These are phyloP conservation scores for Plagodis pulveraria DNA, from an alignment of 2,888 invertebrate species.

Conservation along the genomic window DNA sequence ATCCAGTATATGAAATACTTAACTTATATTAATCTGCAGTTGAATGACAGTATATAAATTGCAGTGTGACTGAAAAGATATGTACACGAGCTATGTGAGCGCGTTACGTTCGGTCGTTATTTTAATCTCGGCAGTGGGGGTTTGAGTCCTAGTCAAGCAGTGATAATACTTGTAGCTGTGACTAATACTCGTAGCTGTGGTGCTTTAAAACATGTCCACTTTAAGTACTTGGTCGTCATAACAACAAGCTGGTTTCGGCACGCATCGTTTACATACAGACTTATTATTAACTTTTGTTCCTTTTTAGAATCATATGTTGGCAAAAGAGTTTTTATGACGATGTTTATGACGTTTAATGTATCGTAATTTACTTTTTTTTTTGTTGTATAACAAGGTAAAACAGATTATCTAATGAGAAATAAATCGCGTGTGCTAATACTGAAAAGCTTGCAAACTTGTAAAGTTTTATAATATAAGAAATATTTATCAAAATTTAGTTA, in stretches of 20 bases:
- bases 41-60: constrained; percentile 12
- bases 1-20: background rate
- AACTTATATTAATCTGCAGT: too few species aligned
- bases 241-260: constrained; percentile 51
- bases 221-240: constrained; percentile 53
- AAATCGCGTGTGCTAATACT: too few species aligned
- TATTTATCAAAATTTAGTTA: too few species aligned
- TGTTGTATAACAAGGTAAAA: too few species aligned
- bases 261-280: constrained; percentile 38
- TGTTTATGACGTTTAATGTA: too few species aligned
- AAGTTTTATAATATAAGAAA: too few species aligned
- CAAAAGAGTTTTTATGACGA: background rate
- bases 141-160: constrained; percentile 53
- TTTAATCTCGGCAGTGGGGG: constrained; percentile 53
- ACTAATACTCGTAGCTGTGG: constrained; percentile 55
- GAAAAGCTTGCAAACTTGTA: too few species aligned
- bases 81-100: constrained; percentile 64
- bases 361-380: too few species aligned
- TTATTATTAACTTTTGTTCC: constrained; percentile 18
- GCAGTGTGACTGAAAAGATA: constrained; percentile 64
- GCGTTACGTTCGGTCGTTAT: constrained; percentile 70
- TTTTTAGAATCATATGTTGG: constrained; percentile 10
- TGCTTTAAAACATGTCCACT: constrained; percentile 59
- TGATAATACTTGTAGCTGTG: constrained; percentile 36
- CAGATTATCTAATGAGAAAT: too few species aligned